Evolutionary conservation across 1,140 invertebrate species (phyloP).

Genomic region (Listronotus bonariensis): DNA sequence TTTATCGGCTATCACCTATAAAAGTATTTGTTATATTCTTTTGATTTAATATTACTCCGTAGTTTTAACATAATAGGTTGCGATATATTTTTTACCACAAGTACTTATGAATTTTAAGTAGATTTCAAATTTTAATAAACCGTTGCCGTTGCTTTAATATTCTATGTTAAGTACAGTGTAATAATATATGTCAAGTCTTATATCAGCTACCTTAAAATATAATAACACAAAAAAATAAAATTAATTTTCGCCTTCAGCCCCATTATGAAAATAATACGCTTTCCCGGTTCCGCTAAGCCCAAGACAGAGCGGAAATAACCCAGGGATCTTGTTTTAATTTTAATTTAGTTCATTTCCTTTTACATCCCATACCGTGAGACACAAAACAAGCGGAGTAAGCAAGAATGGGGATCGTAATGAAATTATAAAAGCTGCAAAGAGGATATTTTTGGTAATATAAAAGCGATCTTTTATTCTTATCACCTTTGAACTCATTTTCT

Average conservation of each 20-base stretch:
- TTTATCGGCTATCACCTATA: no score
- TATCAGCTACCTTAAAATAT: constrained; percentile 4
- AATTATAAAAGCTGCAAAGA: constrained; percentile 33
- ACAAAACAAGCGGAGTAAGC: constrained; percentile 20
- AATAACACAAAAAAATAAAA: constrained; percentile 11
- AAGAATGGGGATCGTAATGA: constrained; percentile 23
- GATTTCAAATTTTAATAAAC: no score
- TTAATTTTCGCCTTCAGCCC: constrained; percentile 22
- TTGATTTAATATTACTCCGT: no score
- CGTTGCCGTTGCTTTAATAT: no score
- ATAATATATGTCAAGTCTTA: constrained; percentile 3
- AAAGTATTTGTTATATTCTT: no score
- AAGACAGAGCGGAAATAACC: constrained; percentile 28
- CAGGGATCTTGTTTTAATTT: constrained; percentile 35
- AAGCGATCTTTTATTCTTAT: constrained; percentile 21
- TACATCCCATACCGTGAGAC: constrained; percentile 24
- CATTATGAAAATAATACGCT: constrained; percentile 23
- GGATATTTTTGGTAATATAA: constrained; percentile 25
- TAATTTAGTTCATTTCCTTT: constrained; percentile 35
- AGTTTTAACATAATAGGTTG: no score
- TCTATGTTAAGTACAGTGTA: neutral
- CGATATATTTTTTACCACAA: no score
- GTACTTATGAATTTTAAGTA: no score
- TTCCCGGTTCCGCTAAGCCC: constrained; percentile 22
- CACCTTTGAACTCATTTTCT: constrained; percentile 17